Percentiles rank a stretch among this genome's conserved stretches.
Conservation (phyloP, 2,888 invertebrate species). For the Lumbricus terrestris region DNA sequence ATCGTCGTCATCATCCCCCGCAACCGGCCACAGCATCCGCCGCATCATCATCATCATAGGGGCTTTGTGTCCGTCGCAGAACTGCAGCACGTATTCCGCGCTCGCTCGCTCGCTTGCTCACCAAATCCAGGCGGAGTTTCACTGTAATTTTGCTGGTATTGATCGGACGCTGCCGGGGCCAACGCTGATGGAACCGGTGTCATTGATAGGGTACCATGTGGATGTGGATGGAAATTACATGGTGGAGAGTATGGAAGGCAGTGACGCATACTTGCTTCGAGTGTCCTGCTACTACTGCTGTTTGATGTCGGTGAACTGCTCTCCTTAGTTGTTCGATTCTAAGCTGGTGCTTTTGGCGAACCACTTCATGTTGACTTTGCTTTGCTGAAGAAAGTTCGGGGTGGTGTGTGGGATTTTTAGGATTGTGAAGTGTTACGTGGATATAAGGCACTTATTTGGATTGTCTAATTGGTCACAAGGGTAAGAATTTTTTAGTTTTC, state of each 20-base stretch:
- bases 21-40: not conserved
- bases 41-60: not conserved
- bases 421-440: not conserved
- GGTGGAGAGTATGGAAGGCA: constrained; percentile 3
- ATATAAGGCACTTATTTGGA: not conserved
- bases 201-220: not conserved
- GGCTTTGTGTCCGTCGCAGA: not conserved
- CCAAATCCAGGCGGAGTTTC: not conserved
- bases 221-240: not conserved
- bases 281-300: too few species aligned
- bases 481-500: not conserved
- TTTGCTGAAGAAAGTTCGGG: not conserved
- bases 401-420: not conserved
- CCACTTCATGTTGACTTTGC: not conserved
- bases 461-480: not conserved
- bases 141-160: not conserved
- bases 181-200: not conserved
- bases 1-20: not conserved
- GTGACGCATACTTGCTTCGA: not conserved
- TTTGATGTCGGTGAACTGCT: not conserved
- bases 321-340: not conserved
- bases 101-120: not conserved
- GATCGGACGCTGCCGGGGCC: not conserved
- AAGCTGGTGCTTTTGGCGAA: not conserved
- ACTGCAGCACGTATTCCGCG: not conserved